Percentiles rank a stretch among this genome's conserved stretches.
Evolutionary conservation across 53 echinoderm and acorn worm genomes (phyloP).

Genomic region (Mesocentrotus franciscanus): DNA sequence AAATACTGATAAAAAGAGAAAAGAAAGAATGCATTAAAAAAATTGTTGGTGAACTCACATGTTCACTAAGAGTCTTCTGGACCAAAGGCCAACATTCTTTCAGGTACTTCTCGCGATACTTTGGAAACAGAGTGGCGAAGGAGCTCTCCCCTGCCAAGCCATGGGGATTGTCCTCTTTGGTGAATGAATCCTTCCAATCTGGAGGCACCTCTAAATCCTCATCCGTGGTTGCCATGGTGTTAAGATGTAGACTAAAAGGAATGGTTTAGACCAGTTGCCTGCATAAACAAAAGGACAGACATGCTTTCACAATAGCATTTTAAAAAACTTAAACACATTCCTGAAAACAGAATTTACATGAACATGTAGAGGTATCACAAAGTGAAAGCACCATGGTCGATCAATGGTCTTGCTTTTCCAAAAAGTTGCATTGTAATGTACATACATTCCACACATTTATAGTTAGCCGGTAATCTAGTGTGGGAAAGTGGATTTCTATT

Average conservation of each 20-base stretch:
- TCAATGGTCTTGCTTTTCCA: too few relatives aligned
- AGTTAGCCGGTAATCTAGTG: too few relatives aligned
- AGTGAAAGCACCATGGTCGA: too few relatives aligned
- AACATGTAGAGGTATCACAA: too few relatives aligned
- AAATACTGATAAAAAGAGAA: not conserved
- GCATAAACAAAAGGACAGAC: not conserved
- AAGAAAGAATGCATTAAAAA: not conserved
- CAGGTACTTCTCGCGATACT: slow-evolving; percentile 95
- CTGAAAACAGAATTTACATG: too few relatives aligned
- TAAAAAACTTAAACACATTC: too few relatives aligned
- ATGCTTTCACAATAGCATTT: too few relatives aligned
- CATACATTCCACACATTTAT: too few relatives aligned
- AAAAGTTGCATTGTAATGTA: too few relatives aligned
- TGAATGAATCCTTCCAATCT: slow-evolving; percentile 93
- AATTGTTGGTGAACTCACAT: slow-evolving; percentile 71
- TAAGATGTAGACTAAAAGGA: not conserved
- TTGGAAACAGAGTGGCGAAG: slow-evolving; percentile 96
- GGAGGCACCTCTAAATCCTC: slow-evolving; percentile 75
- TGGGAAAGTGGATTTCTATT: too few relatives aligned
- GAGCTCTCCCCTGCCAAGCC: slow-evolving; percentile 90
- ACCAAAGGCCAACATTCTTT: slow-evolving; percentile 94
- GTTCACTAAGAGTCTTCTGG: slow-evolving; percentile 81
- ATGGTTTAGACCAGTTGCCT: not conserved
- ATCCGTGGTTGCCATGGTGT: slow-evolving; percentile 43
- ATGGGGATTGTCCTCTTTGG: slow-evolving; percentile 86